Conservation (phyloP, 2,113 vertebrate species). For the Lynx canadensis region DNA sequence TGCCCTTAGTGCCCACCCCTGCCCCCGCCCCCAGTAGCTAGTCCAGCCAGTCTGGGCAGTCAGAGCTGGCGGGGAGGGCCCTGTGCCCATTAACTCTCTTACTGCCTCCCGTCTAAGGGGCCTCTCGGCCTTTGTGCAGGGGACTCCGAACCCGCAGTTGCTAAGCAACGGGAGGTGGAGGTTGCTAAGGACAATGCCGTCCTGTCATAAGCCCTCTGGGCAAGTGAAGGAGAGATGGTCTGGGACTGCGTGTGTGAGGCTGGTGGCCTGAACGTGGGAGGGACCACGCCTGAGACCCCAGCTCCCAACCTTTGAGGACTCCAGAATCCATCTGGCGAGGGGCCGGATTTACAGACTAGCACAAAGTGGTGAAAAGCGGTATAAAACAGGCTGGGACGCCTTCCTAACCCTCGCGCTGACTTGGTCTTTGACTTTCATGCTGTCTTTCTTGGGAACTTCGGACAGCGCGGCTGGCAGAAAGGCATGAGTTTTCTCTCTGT, state of each 20-base stretch:
- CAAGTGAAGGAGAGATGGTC: slow-evolving; percentile 61
- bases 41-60: background rate
- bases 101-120: slow-evolving; percentile 35
- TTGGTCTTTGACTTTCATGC: background rate
- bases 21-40: no score
- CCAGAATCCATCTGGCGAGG: background rate
- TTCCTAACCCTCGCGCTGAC: background rate
- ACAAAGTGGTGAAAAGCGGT: background rate
- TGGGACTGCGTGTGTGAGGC: background rate
- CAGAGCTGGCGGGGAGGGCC: background rate
- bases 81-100: slow-evolving; percentile 60
- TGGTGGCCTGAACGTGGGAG: slow-evolving; percentile 7
- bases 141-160: slow-evolving; percentile 79
- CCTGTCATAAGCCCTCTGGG: slow-evolving; percentile 81
- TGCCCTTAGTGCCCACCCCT: background rate
- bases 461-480: background rate
- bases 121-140: slow-evolving; percentile 65
- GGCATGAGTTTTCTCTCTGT: background rate
- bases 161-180: slow-evolving; percentile 77
- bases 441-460: background rate
- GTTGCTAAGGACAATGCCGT: slow-evolving; percentile 47
- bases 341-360: background rate
- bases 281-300: background rate
- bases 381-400: background rate
- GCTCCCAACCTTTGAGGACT: background rate